Evolutionary conservation across 1,140 invertebrate genomes (phyloP).

Genomic region (Stegodyphus dumicola): DNA sequence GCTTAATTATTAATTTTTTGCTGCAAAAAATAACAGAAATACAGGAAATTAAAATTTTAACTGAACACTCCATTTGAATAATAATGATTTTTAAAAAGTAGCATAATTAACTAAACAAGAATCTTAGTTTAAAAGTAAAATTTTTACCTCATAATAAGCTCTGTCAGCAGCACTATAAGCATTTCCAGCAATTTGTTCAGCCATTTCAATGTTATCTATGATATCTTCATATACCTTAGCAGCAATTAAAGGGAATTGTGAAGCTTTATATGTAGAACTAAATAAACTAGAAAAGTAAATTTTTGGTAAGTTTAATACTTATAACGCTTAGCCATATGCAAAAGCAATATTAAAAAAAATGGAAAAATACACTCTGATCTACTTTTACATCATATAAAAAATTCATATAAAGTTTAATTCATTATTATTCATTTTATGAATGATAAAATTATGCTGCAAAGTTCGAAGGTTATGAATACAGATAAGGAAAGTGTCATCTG

Average conservation of each 20-base stretch:
- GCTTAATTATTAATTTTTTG: no score
- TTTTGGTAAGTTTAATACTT: no score
- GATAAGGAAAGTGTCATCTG: no score
- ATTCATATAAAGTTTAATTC: no score
- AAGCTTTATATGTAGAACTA: slow-evolving; percentile 60
- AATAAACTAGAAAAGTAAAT: slow-evolving; percentile 61
- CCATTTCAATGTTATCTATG: slow-evolving; percentile 75
- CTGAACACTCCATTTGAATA: background rate
- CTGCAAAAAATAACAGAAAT: no score
- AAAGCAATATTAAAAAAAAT: background rate
- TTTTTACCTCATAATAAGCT: slow-evolving; percentile 71
- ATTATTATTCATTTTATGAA: no score
- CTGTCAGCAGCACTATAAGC: slow-evolving; percentile 75
- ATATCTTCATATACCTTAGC: slow-evolving; percentile 87
- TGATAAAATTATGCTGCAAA: no score
- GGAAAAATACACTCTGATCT: background rate
- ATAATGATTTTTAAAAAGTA: background rate
- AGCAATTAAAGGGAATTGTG: slow-evolving; percentile 76
- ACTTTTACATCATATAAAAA: background rate
- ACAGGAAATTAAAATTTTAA: no score
- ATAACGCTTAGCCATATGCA: background rate
- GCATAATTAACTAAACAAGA: no score
- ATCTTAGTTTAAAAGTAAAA: background rate
- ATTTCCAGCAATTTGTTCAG: slow-evolving; percentile 75
- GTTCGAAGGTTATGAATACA: no score